These are phyloP conservation scores for Falco berigora DNA, from an alignment of 2,797 vertebrate genomes.

Conservation along the genomic window DNA sequence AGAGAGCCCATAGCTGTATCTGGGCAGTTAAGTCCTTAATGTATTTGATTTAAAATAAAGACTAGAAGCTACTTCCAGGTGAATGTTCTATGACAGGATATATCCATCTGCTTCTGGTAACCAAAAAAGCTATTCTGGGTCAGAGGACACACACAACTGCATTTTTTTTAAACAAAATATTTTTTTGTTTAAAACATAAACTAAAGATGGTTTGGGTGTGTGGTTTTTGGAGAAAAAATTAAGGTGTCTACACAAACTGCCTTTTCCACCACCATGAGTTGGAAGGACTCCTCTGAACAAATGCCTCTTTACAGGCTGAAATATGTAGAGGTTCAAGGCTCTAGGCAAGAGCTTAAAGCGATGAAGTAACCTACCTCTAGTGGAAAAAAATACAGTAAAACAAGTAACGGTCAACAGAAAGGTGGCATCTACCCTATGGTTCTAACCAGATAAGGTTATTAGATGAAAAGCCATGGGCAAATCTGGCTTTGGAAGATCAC, in stretches of 20 bases:
- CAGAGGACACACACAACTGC: neutral
- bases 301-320: neutral
- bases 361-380: neutral
- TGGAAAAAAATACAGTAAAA: neutral
- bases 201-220: neutral
- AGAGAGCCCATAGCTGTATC: neutral
- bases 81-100: neutral
- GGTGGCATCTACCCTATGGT: neutral
- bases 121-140: neutral
- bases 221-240: neutral
- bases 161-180: neutral
- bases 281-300: neutral
- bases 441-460: neutral
- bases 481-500: neutral
- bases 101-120: neutral
- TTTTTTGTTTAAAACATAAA: neutral
- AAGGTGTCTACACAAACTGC: neutral
- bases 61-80: neutral
- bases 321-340: neutral
- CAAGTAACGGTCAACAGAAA: neutral
- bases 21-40: neutral
- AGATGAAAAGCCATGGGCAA: neutral
- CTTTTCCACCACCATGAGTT: neutral
- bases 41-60: neutral
- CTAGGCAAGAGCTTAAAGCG: neutral